Conservation (phyloP, 1,140 invertebrate genomes). For the Palaemon carinicauda region DNA sequence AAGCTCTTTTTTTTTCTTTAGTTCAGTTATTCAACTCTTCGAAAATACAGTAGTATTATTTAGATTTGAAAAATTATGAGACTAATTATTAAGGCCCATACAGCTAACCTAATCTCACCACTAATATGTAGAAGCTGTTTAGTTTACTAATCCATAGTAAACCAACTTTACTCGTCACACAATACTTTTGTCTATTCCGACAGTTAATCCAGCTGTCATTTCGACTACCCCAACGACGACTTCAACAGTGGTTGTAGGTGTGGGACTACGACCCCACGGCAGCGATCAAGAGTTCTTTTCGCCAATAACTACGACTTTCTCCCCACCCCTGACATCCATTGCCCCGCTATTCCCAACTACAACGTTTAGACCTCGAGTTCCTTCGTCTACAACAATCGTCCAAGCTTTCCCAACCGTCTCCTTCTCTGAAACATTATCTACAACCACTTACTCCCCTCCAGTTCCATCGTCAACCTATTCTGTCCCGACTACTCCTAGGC, state of each 20-base stretch:
- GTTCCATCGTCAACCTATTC: too few relatives aligned
- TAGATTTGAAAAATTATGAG: too few relatives aligned
- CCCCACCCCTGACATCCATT: background rate
- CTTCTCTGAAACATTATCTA: background rate
- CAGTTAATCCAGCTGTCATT: background rate
- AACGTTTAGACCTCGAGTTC: background rate
- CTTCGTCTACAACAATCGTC: background rate
- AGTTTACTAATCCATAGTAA: too few relatives aligned
- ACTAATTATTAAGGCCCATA: too few relatives aligned
- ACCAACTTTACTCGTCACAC: background rate
- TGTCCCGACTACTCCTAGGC: background rate
- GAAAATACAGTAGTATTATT: too few relatives aligned
- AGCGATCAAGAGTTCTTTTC: constrained; percentile 17
- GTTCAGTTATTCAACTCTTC: too few relatives aligned
- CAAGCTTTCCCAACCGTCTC: background rate
- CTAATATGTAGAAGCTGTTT: too few relatives aligned
- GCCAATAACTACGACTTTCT: background rate
- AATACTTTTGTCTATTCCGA: background rate
- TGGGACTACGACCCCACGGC: constrained; percentile 25
- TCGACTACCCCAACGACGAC: background rate
- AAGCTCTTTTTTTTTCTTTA: too few relatives aligned
- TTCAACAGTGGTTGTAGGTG: background rate
- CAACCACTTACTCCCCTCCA: background rate
- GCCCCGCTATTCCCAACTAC: background rate
- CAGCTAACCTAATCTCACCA: too few relatives aligned